Conservation (phyloP, 2,888 invertebrate genomes). For the Drosophila emarginata region DNA sequence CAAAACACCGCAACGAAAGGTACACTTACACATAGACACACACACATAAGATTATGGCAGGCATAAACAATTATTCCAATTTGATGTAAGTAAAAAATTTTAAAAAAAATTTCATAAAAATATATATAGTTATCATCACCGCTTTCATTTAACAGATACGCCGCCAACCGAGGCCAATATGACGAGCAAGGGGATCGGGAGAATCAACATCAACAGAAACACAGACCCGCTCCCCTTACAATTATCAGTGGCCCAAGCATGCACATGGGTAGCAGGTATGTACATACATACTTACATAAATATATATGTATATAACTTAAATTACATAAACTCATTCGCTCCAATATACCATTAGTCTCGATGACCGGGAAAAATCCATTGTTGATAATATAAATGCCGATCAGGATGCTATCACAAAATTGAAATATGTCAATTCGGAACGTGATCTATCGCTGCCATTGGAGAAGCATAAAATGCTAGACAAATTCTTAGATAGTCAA, state of each 20-base stretch:
- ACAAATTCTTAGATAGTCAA: slow-evolving; percentile 80
- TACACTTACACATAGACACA: not conserved
- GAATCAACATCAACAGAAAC: slow-evolving; percentile 25
- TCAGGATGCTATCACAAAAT: slow-evolving; percentile 61
- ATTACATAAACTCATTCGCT: slow-evolving; percentile 19
- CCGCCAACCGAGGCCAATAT: slow-evolving; percentile 58
- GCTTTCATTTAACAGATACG: slow-evolving; percentile 56
- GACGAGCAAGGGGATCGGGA: slow-evolving; percentile 46
- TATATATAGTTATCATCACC: not conserved
- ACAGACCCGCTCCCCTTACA: slow-evolving; percentile 3
- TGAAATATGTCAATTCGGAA: slow-evolving; percentile 79
- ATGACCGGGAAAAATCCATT: slow-evolving; percentile 69
- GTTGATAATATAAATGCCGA: slow-evolving; percentile 70
- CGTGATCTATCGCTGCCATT: slow-evolving; percentile 80
- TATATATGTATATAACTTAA: not conserved
- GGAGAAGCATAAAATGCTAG: slow-evolving; percentile 77
- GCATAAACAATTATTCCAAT: slow-evolving; percentile 80
- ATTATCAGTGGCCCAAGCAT: slow-evolving; percentile 19
- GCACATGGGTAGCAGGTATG: slow-evolving; percentile 29
- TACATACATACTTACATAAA: slow-evolving; percentile 9
- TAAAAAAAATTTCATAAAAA: not conserved
- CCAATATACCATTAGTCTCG: slow-evolving; percentile 52
- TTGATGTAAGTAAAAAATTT: slow-evolving; percentile 72
- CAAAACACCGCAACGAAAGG: not conserved
- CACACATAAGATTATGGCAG: slow-evolving; percentile 74